Conservation (phyloP, 2,113 vertebrate species). For the Heteronetta atricapilla region DNA sequence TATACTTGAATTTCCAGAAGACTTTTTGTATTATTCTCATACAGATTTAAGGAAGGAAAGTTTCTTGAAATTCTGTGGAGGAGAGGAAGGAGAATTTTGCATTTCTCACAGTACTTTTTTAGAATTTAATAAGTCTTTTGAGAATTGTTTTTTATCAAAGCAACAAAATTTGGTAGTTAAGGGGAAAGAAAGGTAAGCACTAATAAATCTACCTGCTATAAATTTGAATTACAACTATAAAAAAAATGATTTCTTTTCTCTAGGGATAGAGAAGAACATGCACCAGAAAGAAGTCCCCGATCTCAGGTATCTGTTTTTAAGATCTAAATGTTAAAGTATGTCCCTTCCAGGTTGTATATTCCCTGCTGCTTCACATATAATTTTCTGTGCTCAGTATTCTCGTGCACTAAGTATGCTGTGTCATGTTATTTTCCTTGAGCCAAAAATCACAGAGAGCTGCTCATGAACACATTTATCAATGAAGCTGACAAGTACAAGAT, state of each 20-base stretch:
- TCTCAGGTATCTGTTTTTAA: neutral
- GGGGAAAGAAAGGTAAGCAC: neutral
- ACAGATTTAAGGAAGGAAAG: accelerated
- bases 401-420: neutral
- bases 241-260: neutral
- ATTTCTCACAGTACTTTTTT: neutral
- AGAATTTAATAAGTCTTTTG: neutral
- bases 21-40: neutral
- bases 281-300: neutral
- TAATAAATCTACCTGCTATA: neutral
- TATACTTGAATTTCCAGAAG: neutral
- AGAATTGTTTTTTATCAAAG: neutral
- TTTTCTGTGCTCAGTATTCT: neutral
- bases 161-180: neutral
- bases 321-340: neutral
- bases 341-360: neutral
- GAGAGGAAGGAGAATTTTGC: neutral
- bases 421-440: neutral
- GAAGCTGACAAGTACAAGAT: neutral
- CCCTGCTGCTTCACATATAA: neutral
- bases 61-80: neutral
- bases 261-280: neutral
- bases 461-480: neutral
- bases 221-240: neutral
- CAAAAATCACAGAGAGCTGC: neutral